Conservation (phyloP, 2,797 vertebrate species). For the Sebastes matsubarae region DNA sequence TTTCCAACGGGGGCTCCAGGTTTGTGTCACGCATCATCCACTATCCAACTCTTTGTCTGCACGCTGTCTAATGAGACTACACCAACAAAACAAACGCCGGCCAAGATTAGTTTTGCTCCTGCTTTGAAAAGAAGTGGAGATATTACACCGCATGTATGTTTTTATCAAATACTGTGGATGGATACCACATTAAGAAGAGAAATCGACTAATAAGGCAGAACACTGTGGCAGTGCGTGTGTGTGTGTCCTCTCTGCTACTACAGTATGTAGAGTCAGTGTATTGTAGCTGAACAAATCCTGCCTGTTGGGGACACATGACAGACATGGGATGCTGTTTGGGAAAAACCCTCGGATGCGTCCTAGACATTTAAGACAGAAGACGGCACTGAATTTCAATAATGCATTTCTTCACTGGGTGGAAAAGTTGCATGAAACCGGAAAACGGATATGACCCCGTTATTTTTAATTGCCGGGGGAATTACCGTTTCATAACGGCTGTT, state of each 20-base stretch:
- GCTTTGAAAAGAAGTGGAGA: conserved; percentile 1
- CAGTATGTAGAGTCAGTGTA: conserved; percentile 36
- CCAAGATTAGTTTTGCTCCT: not conserved
- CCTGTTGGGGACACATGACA: conserved; percentile 73
- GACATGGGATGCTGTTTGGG: conserved; percentile 66
- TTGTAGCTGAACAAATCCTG: conserved; percentile 62
- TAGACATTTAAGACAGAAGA: conserved; percentile 54
- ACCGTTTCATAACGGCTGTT: not conserved
- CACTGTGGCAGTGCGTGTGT: not conserved
- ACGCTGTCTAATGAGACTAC: not conserved
- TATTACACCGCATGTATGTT: not conserved
- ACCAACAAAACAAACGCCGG: not conserved
- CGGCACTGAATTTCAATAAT: conserved; percentile 44
- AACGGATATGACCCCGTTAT: not conserved
- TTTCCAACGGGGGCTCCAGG: conserved; percentile 14
- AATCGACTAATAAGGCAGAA: conserved; percentile 26
- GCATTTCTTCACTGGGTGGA: conserved; percentile 9
- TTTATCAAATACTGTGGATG: not conserved
- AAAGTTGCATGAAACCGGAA: conserved; percentile 31
- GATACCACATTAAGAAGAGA: not conserved
- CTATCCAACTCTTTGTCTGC: conserved; percentile 1
- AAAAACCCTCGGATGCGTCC: conserved; percentile 62
- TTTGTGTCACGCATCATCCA: conserved; percentile 4
- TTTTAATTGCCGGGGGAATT: conserved; percentile 7
- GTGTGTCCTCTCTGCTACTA: conserved; percentile 30